Base-by-base conservation (phyloP, 2,113 vertebrate genomes). In the Lamprologus speciosus region DNA sequence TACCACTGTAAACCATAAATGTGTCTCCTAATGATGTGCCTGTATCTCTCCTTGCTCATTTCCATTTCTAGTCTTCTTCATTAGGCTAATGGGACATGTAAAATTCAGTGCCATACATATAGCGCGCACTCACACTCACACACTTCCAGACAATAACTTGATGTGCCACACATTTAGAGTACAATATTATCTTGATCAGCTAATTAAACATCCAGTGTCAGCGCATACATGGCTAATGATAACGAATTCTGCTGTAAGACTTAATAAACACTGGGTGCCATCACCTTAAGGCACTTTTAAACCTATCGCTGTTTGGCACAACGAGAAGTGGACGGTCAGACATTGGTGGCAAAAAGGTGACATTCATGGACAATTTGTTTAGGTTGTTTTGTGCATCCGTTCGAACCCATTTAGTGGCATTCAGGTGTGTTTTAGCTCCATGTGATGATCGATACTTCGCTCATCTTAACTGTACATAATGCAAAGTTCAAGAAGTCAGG, bases 61-160 rank as follows among this genome's bases (percentile, higher is more conserved):
- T 92, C 82, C 84, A 91, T 92, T 58, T 85, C 84, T 75, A 78
- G 70, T 78, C 42, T 78, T 78, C 70, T 78, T 92, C 82, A 92
- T 90, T 87, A 90, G 81, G 51, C 85, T 80, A 80, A 90, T 90
- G 68, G 70, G 70, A 90, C 86, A 85, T 83, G 82, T 78, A 53
- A 58, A 85, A 86, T 33, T 81, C 86, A 57, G 50, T 28, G 28
- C 82, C 42, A 31, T 86, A 81, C 87, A 85, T 53, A 57, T n/a
- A 19, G 2, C n/a, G 12, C 5, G 2, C 40, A 28, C 68, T 28
- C 68, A 47, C 21, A 45, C 68, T 7, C 23, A 5, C 5, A 47
- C 70, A 78, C 26, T 81, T 40, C 2, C 9, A n/a, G 21, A 83
- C 42, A 68, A 81, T 70, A 84, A 63, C n/a, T 65, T 53, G 13